phyloP scores from a whole-genome alignment of 2,888 invertebrate species.

The Ophraella communa region DNA sequence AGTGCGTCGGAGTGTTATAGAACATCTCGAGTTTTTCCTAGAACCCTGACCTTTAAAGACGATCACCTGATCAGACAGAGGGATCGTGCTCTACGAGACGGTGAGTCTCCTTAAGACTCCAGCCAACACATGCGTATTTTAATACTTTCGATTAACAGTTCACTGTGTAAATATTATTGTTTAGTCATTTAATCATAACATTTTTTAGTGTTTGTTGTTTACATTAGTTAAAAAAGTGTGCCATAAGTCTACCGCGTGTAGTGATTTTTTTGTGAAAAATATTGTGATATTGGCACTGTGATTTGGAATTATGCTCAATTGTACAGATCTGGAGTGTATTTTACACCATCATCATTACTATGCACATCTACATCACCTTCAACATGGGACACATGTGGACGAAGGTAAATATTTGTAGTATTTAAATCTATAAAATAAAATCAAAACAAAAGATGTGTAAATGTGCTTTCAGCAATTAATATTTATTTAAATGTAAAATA shows the following conservation, averaged over 20 bases:
- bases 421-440: too few species aligned
- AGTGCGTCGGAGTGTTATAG: conserved; percentile 28
- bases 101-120: neutral
- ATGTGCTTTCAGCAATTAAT: too few species aligned
- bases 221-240: neutral
- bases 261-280: conserved; percentile 2
- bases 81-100: neutral
- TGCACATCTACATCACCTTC: conserved; percentile 74
- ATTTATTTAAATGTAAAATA: too few species aligned
- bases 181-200: neutral
- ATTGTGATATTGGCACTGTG: conserved; percentile 7
- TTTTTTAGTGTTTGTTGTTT: neutral
- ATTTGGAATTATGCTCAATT: conserved; percentile 69
- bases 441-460: too few species aligned
- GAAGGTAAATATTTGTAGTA: conserved; percentile 60
- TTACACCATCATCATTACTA: conserved; percentile 78
- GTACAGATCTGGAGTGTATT: conserved; percentile 79
- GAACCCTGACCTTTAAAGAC: conserved; percentile 44
- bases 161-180: conserved; percentile 1
- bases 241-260: conserved; percentile 8
- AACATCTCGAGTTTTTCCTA: conserved; percentile 24
- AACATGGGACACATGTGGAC: conserved; percentile 68
- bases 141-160: neutral
- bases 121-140: neutral
- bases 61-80: conserved; percentile 1